These are phyloP conservation scores for Ochropleura plecta DNA, from an alignment of 2,888 invertebrate species.

Conservation along the genomic window DNA sequence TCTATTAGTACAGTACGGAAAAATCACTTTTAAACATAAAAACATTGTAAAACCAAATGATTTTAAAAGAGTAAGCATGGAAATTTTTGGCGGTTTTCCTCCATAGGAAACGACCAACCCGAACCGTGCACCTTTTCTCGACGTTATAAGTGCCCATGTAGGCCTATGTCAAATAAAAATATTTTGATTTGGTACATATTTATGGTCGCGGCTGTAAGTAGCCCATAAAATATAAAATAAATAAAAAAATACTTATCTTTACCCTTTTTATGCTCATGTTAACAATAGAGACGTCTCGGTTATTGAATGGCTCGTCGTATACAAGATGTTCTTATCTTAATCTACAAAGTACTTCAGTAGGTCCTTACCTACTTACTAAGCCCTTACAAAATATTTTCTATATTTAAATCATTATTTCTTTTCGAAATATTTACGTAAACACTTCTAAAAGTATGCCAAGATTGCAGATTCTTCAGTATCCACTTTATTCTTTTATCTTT, in stretches of 20 bases:
- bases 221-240: not conserved
- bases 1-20: no score
- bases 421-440: slow-evolving; percentile 15
- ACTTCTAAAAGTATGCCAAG: slow-evolving; percentile 44
- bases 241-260: slow-evolving; percentile 6
- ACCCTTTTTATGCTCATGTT: not conserved
- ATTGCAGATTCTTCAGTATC: slow-evolving; percentile 17
- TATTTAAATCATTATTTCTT: slow-evolving; percentile 12
- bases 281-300: slow-evolving; percentile 7
- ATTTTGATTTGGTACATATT: not conserved
- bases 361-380: not conserved
- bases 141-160: no score
- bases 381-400: not conserved
- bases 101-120: no score
- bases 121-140: no score
- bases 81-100: no score
- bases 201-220: not conserved
- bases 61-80: no score
- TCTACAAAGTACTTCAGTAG: slow-evolving; percentile 6
- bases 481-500: slow-evolving; percentile 23
- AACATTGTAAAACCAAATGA: no score
- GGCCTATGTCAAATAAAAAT: no score
- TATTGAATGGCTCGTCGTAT: slow-evolving; percentile 12
- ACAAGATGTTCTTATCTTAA: slow-evolving; percentile 19
- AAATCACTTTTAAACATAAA: not conserved